Evolutionary conservation across 2,797 vertebrate genomes (phyloP), one percentile per base, ranked within the genome.

Genomic region (Urosaurus nigricauda): DNA sequence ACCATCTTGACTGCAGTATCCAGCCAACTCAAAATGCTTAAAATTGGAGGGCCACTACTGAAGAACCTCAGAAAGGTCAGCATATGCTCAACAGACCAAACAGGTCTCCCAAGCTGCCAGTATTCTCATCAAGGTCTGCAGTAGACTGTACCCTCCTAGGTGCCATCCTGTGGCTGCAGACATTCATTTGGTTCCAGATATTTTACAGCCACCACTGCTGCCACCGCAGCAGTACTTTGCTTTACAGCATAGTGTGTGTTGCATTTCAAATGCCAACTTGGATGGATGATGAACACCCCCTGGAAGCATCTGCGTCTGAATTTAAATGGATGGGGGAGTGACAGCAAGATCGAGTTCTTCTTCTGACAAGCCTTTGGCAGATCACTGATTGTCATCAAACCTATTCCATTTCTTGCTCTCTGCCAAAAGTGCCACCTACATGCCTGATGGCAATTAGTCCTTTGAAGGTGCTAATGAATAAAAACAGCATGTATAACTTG

Each of bases 391-490:
- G 96, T 96, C 96, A 97, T 97, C 95, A 96, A 97, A 96, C 96
- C 96, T 96, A 97, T 97, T 97, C 94, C 96, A 60, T 96, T 96
- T 96, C 95, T 96, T 94, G 95, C 92, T 97, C 93, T 70, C 96
- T 97, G 97, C 97, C 97, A 97, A 95, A 95, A 97, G 95, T 96
- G 95, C 96, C 97, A 97, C 97, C 97, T 97, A 97, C 97, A 96
- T 95, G 95, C 97, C 97, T 97, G 96, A 97, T 97, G 96, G 97
- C 96, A 97, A 97, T 97, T 97, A 97, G 94, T 96, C 96, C 96
- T 95, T 96, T 95, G 96, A 96, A 96, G 96, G 96, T 97, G 95
- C 96, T 97, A 96, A 97, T 97, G 96, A 97, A 97, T 96, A 97
- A 97, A 96, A 95, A 93, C 94, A 97, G 95, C 96, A 95, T 17